phyloP scores from a whole-genome alignment of 1,140 invertebrate genomes.

The Mylabris phalerata region DNA sequence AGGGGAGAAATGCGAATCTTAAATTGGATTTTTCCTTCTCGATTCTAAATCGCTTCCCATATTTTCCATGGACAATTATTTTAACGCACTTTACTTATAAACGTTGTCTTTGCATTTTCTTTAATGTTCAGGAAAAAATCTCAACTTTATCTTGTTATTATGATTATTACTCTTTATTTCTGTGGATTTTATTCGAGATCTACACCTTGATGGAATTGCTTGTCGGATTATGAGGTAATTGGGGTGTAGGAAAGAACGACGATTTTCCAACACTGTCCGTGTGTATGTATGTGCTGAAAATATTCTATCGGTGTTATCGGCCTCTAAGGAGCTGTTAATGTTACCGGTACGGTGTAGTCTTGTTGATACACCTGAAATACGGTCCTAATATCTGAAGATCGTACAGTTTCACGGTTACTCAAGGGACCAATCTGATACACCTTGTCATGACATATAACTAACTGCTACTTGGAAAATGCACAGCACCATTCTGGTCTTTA shows the following conservation, averaged over 20 bases:
- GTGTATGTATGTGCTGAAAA: slow-evolving; percentile 9
- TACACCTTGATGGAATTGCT: background rate
- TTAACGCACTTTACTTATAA: background rate
- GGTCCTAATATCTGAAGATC: slow-evolving; percentile 20
- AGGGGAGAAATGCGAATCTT: slow-evolving; percentile 25
- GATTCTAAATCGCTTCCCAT: slow-evolving; percentile 20
- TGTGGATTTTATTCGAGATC: no score
- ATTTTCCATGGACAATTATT: slow-evolving; percentile 11
- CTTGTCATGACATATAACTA: slow-evolving; percentile 9
- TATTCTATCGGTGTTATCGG: slow-evolving; percentile 27
- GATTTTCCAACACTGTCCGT: background rate
- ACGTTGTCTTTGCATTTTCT: background rate
- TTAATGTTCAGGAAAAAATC: background rate
- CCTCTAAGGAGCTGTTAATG: slow-evolving; percentile 18
- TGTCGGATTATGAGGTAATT: slow-evolving; percentile 3
- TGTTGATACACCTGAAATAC: slow-evolving; percentile 28
- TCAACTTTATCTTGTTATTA: no score
- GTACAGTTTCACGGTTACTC: slow-evolving; percentile 5
- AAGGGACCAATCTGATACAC: slow-evolving; percentile 17
- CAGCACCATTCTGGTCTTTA: background rate
- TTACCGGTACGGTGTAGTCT: slow-evolving; percentile 14
- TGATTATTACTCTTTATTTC: no score
- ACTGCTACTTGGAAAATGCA: background rate
- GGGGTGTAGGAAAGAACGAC: slow-evolving; percentile 13
- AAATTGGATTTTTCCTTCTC: slow-evolving; percentile 29